phyloP scores from a whole-genome alignment of 2,797 vertebrate species.

The Spinibarbus caldwelli region DNA sequence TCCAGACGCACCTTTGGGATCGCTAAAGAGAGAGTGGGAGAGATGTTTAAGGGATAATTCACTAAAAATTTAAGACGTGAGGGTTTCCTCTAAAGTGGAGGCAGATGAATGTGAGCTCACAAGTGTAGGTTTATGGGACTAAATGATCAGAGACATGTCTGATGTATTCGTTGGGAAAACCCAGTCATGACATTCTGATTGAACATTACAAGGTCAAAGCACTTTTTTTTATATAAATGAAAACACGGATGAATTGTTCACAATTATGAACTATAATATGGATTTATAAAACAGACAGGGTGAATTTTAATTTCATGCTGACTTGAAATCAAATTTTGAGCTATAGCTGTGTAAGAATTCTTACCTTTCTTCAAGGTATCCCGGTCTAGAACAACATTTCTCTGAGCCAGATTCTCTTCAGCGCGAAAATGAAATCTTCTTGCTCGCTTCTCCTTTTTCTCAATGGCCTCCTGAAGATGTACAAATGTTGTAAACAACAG shows the following conservation, averaged over 20 bases:
- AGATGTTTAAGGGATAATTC: neutral
- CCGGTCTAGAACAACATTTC: conserved; percentile 87
- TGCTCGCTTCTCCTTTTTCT: conserved; percentile 94
- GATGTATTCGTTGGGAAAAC: too few relatives aligned
- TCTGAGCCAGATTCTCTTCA: conserved; percentile 84
- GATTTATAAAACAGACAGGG: neutral
- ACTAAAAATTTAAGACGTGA: neutral
- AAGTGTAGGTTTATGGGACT: too few relatives aligned
- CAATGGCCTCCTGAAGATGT: conserved; percentile 88
- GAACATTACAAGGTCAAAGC: neutral
- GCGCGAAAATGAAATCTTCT: conserved; percentile 91
- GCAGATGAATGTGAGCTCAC: too few relatives aligned
- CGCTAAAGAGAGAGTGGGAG: conserved; percentile 71
- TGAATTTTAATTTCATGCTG: neutral
- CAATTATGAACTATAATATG: neutral
- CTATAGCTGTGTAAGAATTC: neutral
- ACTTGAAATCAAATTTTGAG: neutral
- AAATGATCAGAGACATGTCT: too few relatives aligned
- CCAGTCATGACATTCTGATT: too few relatives aligned
- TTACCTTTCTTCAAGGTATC: conserved; percentile 92
- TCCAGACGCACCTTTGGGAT: conserved; percentile 90
- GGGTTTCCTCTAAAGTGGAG: too few relatives aligned
- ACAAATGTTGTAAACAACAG: conserved; percentile 13
- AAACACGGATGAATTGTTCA: neutral
- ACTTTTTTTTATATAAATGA: too few relatives aligned